Conservation (phyloP, 2,888 invertebrate genomes). For the Pardosa pseudoannulata region DNA sequence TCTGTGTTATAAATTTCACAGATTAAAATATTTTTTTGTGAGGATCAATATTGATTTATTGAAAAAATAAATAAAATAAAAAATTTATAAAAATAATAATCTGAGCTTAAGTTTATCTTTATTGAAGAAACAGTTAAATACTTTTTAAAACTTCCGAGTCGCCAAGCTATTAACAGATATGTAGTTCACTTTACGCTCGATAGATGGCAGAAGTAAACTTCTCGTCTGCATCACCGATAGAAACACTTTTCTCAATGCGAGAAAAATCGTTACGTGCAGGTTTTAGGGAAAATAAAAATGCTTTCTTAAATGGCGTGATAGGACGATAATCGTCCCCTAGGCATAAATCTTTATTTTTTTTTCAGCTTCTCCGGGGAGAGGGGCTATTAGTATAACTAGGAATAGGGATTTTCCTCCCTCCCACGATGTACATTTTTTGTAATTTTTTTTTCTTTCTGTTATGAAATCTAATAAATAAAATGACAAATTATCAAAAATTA, state of each 20-base stretch:
- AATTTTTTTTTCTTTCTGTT: constrained; percentile 8
- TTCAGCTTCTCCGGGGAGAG: constrained; percentile 14
- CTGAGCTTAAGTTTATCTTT: no score
- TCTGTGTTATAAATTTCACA: no score
- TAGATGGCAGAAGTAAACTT: constrained; percentile 38
- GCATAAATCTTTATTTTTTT: constrained; percentile 20
- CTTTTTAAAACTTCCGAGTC: no score
- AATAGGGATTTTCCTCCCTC: background rate
- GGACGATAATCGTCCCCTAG: constrained; percentile 36
- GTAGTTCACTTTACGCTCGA: constrained; percentile 3
- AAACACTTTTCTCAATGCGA: background rate
- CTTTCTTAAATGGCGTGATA: constrained; percentile 25
- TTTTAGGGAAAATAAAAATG: background rate
- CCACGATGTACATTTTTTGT: constrained; percentile 8
- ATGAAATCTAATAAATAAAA: constrained; percentile 31
- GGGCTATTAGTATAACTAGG: no score
- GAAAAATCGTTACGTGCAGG: background rate
- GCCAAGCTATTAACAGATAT: background rate
- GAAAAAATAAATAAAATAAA: no score
- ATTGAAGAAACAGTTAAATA: no score
- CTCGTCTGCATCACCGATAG: background rate
- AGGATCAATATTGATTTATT: no score
- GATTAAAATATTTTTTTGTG: no score
- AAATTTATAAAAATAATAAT: no score
- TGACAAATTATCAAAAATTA: constrained; percentile 60